Base-by-base conservation (phyloP, 2,888 invertebrate species). In the Tenthredo livida region DNA sequence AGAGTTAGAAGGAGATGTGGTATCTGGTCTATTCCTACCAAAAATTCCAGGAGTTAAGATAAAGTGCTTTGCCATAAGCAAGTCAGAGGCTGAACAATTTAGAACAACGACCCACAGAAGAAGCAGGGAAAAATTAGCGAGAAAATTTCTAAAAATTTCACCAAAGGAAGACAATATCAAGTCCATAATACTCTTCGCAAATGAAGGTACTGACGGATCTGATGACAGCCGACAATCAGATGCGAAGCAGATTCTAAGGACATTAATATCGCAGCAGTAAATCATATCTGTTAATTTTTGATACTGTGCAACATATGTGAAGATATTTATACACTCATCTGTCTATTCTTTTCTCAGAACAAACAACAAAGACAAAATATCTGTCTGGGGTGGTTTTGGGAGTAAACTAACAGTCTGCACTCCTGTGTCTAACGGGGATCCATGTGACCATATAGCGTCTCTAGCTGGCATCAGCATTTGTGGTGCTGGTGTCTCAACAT, bases 381-480 rank as follows among this genome's bases (percentile, higher is more conserved):
- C 89, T 40, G 58, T 91, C 47, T 90, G 90, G 88, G 92, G 92
- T 85, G 92, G 92, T 15, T 86, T 90, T 15, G 88, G 88, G 0
- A 80, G 84, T 1, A 82, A 88, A 70, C 83, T 92, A 73, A 80
- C 85, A 25, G n/a, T 90, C 4, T 92, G 91, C 85, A 87, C 86
- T n/a, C 25, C 29, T 33, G 29, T 15, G 50, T 72, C 82, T 17
- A 37, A 54, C 25, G 77, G 86, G 7, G 33, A 50, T 33, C 78
- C 77, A n/a, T 89, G 88, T 86, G 85, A 83, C 54, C 65, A 67
- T 29, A 7, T 25, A 9, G 29, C 88, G 21, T 15, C 73, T n/a
- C 89, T 91, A 85, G 47, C 89, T 37, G 90, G 85, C 4, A 85
- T 93, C 61, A 58, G 86, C 17, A 87, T 85, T 87, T 25, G 85